These are phyloP conservation scores for Anticlea derivata DNA, from an alignment of 2,888 invertebrate species.

Conservation along the genomic window DNA sequence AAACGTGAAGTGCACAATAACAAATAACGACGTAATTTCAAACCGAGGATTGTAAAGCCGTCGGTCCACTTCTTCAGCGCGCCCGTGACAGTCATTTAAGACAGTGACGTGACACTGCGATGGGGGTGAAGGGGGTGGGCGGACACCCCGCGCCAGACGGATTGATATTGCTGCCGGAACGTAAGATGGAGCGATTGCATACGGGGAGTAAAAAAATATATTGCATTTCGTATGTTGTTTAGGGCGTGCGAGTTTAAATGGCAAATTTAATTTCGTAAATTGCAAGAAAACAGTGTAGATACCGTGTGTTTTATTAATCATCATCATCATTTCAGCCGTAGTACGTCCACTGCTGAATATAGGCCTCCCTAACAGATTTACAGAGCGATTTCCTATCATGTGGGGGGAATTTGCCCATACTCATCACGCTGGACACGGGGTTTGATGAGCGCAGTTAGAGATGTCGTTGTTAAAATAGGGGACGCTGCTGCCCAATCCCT, in stretches of 20 bases:
- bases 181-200: slow-evolving; percentile 80
- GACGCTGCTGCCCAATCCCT: too few relatives aligned
- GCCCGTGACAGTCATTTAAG: slow-evolving; percentile 83
- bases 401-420: too few relatives aligned
- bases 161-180: slow-evolving; percentile 82
- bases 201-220: slow-evolving; percentile 62
- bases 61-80: slow-evolving; percentile 75
- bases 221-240: slow-evolving; percentile 44
- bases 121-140: slow-evolving; percentile 2
- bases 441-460: too few relatives aligned
- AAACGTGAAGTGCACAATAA: slow-evolving; percentile 58
- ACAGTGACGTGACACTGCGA: slow-evolving; percentile 74
- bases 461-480: too few relatives aligned
- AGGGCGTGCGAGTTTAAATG: neutral
- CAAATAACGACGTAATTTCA: slow-evolving; percentile 75
- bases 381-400: too few relatives aligned
- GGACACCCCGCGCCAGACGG: slow-evolving; percentile 72
- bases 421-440: too few relatives aligned
- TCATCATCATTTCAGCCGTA: too few relatives aligned
- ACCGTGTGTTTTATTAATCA: too few relatives aligned
- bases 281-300: too few relatives aligned
- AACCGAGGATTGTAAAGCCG: slow-evolving; percentile 65
- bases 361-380: too few relatives aligned
- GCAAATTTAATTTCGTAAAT: neutral
- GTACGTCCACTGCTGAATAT: too few relatives aligned